A percentile compares a stretch with the other conserved stretches of the same genome.
Conservation (phyloP, 2,797 vertebrate species). For the Scolopax rusticola region DNA sequence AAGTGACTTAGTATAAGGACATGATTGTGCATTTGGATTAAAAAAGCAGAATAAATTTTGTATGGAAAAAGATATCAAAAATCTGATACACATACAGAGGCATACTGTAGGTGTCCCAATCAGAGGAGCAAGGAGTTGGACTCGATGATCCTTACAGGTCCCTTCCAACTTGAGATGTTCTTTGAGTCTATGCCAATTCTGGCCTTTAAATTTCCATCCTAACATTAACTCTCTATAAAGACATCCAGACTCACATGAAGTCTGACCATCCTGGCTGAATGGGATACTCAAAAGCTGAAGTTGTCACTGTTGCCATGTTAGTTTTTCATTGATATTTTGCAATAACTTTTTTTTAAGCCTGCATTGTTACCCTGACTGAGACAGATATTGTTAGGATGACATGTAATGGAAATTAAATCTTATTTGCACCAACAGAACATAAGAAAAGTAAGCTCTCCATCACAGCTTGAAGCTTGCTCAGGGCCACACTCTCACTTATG, state of each 20-base stretch:
- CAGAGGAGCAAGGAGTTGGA: not conserved
- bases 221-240: not conserved
- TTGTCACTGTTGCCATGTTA: not conserved
- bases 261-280: not conserved
- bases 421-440: not conserved
- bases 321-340: not conserved
- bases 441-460: not conserved
- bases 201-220: not conserved
- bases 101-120: not conserved
- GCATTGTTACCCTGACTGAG: not conserved
- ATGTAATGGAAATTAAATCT: not conserved
- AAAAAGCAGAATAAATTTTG: not conserved
- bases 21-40: not conserved
- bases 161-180: not conserved
- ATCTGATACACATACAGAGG: fast-evolving
- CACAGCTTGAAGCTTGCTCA: not conserved
- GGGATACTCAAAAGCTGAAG: not conserved
- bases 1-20: not conserved
- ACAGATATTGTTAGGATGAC: not conserved
- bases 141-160: not conserved
- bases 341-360: not conserved
- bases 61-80: not conserved
- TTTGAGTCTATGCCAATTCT: not conserved
- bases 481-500: not conserved
- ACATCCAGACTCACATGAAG: not conserved